Evolutionary conservation across 1,140 invertebrate genomes (phyloP).

Genomic region (Magallana ariakensis): DNA sequence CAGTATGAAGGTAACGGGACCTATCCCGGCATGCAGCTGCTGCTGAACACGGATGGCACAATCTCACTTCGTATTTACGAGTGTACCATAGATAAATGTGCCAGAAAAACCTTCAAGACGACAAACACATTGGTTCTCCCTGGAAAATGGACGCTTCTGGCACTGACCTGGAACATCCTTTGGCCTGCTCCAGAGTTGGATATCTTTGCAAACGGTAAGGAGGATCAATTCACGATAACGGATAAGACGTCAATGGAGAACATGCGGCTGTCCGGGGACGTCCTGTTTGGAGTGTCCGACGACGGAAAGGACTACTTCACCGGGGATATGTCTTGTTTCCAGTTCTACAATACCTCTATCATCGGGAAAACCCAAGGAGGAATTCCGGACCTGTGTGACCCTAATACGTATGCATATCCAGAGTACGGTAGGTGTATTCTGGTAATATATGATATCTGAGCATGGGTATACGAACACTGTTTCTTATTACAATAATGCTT

Average conservation of each 20-base stretch:
- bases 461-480: no score
- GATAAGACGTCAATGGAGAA: neutral
- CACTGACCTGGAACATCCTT: constrained; percentile 15
- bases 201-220: neutral
- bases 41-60: neutral
- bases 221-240: neutral
- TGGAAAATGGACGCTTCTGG: neutral
- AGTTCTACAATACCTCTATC: constrained; percentile 41
- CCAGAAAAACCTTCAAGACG: neutral
- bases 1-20: constrained; percentile 17
- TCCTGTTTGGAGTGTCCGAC: neutral
- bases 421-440: no score
- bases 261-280: neutral
- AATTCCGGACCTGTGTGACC: constrained; percentile 8
- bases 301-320: neutral
- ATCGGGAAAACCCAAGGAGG: constrained; percentile 22
- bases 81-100: neutral
- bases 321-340: constrained; percentile 35
- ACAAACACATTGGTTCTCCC: neutral
- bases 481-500: no score
- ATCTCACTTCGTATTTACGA: neutral
- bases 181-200: constrained; percentile 7
- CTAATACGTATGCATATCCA: constrained; percentile 8
- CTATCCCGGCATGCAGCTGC: constrained; percentile 12
- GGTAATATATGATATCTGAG: no score